Evolutionary conservation across 2,797 vertebrate species (phyloP).

Genomic region (Tangara arthus): DNA sequence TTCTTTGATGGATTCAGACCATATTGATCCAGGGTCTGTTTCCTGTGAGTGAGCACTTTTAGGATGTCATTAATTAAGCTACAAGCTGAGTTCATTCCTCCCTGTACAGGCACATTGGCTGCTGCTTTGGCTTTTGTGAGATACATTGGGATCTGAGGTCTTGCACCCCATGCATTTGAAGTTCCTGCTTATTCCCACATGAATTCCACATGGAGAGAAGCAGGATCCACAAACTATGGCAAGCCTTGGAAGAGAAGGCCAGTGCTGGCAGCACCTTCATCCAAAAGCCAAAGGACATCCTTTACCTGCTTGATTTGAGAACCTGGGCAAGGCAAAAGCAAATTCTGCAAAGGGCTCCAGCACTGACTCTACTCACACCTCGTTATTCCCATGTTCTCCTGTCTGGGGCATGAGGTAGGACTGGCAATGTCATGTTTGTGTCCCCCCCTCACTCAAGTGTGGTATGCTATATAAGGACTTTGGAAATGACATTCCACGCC

Average conservation of each 20-base stretch:
- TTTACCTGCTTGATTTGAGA: not conserved
- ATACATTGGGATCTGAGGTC: not conserved
- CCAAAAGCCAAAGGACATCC: not conserved
- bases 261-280: not conserved
- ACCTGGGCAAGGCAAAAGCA: not conserved
- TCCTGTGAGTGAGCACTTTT: not conserved
- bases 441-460: accelerated
- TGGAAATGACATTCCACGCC: not conserved
- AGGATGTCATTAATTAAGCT: not conserved
- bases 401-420: not conserved
- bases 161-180: not conserved
- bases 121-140: not conserved
- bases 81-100: not conserved
- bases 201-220: not conserved
- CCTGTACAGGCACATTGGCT: accelerated
- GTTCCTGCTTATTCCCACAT: not conserved
- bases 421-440: not conserved
- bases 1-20: not conserved
- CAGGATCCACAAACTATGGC: not conserved
- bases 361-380: not conserved
- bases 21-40: not conserved
- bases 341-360: not conserved
- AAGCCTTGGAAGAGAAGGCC: not conserved
- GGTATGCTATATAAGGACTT: not conserved
- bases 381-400: accelerated